Percentiles rank a stretch among this genome's conserved stretches.
Evolutionary conservation across 2,113 vertebrate genomes (phyloP).

Genomic region (Labrus mixtus): DNA sequence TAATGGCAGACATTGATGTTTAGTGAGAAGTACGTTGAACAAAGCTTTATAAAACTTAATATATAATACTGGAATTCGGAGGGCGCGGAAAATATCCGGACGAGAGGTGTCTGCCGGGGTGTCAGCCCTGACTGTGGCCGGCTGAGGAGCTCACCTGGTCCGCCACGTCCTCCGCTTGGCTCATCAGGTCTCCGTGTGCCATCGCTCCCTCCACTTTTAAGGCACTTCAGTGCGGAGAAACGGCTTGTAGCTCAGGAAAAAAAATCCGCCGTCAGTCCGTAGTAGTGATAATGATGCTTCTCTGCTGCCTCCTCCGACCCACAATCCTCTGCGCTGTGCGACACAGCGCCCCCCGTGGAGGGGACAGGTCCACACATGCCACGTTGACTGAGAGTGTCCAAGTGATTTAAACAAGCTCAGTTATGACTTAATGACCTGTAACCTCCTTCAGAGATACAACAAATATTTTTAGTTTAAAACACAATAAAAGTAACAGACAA

Average conservation of each 20-base stretch:
- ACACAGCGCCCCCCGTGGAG: slow-evolving; percentile 53
- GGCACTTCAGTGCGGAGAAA: slow-evolving; percentile 18
- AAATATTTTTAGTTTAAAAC: no score
- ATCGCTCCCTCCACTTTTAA: slow-evolving; percentile 40
- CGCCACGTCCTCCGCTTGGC: slow-evolving; percentile 75
- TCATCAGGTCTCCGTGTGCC: slow-evolving; percentile 72
- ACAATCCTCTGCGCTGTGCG: slow-evolving; percentile 51
- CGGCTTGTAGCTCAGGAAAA: neutral
- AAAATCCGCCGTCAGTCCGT: neutral
- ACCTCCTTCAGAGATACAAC: no score
- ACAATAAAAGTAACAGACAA: no score
- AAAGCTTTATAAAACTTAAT: rapidly evolving
- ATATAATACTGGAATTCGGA: neutral
- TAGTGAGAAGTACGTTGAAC: rapidly evolving
- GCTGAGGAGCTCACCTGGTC: slow-evolving; percentile 71
- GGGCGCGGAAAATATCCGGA: neutral
- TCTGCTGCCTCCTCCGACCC: slow-evolving; percentile 45
- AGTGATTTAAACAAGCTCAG: no score
- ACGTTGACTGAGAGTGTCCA: slow-evolving; percentile 38
- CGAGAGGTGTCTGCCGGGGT: neutral
- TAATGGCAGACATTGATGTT: no score
- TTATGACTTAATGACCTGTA: no score
- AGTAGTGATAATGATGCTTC: slow-evolving; percentile 4
- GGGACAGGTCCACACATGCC: slow-evolving; percentile 3
- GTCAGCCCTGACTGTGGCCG: slow-evolving; percentile 3